Conservation (phyloP, 2,888 invertebrate species). For the Ischnura elegans region DNA sequence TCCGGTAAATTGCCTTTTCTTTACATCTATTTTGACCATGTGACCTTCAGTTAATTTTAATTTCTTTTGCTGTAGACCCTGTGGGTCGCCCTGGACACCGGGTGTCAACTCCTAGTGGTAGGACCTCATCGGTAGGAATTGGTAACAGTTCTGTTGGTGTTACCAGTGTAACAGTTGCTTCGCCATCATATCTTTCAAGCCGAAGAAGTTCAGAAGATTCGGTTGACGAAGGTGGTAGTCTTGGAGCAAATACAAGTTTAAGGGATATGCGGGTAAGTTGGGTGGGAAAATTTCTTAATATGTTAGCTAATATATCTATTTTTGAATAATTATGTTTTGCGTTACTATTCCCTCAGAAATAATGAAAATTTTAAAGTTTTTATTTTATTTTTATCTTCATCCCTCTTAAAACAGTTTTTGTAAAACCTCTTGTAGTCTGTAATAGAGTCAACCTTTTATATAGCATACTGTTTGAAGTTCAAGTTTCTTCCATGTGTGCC, state of each 20-base stretch:
- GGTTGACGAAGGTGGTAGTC: conserved; percentile 86
- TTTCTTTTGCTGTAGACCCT: conserved; percentile 76
- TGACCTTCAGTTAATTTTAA: not conserved
- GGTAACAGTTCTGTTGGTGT: conserved; percentile 39
- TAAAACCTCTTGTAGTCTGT: no score
- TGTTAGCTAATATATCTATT: conserved; percentile 1
- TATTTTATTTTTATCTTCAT: no score
- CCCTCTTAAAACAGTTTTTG: no score
- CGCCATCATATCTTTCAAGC: conserved; percentile 80
- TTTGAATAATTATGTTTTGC: no score
- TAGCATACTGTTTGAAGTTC: no score
- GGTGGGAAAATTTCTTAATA: not conserved
- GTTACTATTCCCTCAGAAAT: no score
- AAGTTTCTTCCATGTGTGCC: no score
- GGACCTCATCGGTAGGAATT: conserved; percentile 54
- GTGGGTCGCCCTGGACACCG: conserved; percentile 76
- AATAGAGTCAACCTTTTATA: no score
- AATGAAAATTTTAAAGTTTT: no score
- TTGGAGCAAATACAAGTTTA: conserved; percentile 79
- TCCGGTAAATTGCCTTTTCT: no score
- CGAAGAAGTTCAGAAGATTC: conserved; percentile 95
- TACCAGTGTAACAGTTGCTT: conserved; percentile 43
- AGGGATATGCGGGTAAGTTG: conserved; percentile 87
- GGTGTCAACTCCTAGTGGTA: conserved; percentile 72
- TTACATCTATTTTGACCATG: no score